These are phyloP conservation scores for Elephantulus edwardii DNA, from an alignment of 2,113 vertebrate species.

Conservation along the genomic window DNA sequence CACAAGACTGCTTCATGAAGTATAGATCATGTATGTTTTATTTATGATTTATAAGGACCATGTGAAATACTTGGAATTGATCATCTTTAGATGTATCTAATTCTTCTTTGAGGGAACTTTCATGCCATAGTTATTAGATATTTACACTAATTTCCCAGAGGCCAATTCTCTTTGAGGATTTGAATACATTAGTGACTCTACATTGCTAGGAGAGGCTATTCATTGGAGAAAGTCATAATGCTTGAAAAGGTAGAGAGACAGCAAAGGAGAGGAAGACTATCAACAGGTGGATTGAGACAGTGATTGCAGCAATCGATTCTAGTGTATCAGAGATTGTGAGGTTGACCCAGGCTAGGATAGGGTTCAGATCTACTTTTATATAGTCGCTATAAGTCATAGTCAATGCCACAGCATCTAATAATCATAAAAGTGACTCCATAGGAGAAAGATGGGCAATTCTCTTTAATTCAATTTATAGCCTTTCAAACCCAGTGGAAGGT, in stretches of 20 bases:
- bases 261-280: neutral
- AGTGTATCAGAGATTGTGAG: neutral
- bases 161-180: no score
- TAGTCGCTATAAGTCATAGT: neutral
- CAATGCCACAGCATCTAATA: neutral
- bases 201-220: neutral
- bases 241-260: neutral
- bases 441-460: no score
- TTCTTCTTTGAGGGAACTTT: no score
- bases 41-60: neutral
- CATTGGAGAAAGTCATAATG: neutral
- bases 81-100: no score
- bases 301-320: neutral
- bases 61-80: neutral
- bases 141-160: no score
- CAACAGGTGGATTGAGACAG: no score
- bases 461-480: no score
- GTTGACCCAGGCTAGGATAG: neutral
- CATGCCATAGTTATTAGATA: no score
- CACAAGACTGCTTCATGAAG: neutral
- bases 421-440: no score
- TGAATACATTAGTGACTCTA: no score
- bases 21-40: neutral
- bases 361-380: neutral
- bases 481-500: no score